Evolutionary conservation across 2,888 invertebrate genomes (phyloP).

Genomic region (Smittia aterrima): DNA sequence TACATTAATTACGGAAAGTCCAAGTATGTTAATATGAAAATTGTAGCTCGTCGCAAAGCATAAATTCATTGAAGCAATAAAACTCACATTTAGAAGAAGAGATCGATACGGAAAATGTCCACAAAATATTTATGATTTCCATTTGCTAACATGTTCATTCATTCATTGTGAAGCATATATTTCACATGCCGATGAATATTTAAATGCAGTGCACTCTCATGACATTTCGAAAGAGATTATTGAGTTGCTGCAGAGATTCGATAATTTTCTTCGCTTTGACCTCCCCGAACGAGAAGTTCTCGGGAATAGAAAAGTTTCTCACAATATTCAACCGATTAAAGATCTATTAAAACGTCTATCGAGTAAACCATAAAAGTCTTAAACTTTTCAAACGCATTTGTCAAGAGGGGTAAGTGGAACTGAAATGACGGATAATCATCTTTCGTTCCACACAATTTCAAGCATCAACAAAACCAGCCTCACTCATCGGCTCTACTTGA

Average conservation of each 20-base stretch:
- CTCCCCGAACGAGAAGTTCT: too few species aligned
- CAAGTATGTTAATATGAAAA: neutral
- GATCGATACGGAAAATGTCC: constrained; percentile 10
- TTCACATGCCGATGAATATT: constrained; percentile 14
- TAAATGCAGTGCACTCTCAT: too few species aligned
- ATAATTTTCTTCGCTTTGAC: too few species aligned
- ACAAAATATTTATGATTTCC: constrained; percentile 38
- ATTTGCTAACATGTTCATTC: constrained; percentile 23
- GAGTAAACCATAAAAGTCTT: constrained; percentile 27
- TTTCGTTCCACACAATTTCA: constrained; percentile 39
- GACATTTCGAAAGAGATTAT: too few species aligned
- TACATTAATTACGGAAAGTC: neutral
- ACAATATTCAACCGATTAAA: constrained; percentile 35
- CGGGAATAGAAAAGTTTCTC: constrained; percentile 13
- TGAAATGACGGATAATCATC: constrained; percentile 39
- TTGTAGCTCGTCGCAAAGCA: constrained; percentile 16
- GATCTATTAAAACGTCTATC: constrained; percentile 34
- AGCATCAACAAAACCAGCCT: constrained; percentile 29
- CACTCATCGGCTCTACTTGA: neutral
- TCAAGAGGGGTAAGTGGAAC: constrained; percentile 36
- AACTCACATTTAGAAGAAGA: constrained; percentile 28
- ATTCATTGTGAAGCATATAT: constrained; percentile 17
- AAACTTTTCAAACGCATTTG: neutral
- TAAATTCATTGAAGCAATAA: constrained; percentile 35
- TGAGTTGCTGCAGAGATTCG: too few species aligned